Evolutionary conservation across 2,888 invertebrate species (phyloP).

Genomic region (Neocrepidodera transversa): DNA sequence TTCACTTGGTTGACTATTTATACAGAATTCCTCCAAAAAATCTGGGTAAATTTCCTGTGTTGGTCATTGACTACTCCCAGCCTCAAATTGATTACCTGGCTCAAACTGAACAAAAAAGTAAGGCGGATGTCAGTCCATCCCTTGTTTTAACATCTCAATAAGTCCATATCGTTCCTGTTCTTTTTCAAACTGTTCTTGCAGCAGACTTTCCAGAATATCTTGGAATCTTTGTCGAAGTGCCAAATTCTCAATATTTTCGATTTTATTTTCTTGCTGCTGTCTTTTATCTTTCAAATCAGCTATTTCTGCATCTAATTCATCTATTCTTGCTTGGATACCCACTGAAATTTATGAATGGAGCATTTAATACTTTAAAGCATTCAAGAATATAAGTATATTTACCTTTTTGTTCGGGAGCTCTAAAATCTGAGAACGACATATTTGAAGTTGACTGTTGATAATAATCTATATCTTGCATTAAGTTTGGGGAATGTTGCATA

Average conservation of each 20-base stretch:
- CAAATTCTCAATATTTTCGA: conserved; percentile 84
- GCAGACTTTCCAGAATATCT: conserved; percentile 78
- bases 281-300: conserved; percentile 77
- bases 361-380: too few species aligned
- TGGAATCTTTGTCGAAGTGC: conserved; percentile 80
- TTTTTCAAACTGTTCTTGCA: conserved; percentile 80
- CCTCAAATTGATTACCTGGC: background rate
- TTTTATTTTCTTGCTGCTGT: conserved; percentile 81
- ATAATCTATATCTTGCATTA: conserved; percentile 57
- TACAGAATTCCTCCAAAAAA: conserved; percentile 5
- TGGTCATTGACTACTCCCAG: conserved; percentile 4
- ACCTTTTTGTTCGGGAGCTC: conserved; percentile 43
- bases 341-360: conserved; percentile 42
- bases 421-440: conserved; percentile 49
- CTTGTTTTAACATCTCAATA: conserved; percentile 54
- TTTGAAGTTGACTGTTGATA: conserved; percentile 51
- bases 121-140: conserved; percentile 36
- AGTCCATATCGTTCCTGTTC: conserved; percentile 69
- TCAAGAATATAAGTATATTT: too few species aligned
- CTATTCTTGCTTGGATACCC: conserved; percentile 66
- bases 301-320: conserved; percentile 76
- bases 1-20: background rate
- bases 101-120: conserved; percentile 14
- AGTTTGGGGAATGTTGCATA: conserved; percentile 54
- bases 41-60: conserved; percentile 2